Percentiles rank a stretch among this genome's conserved stretches.
These are phyloP conservation scores for Perca schrenkii DNA, from an alignment of 2,113 vertebrate genomes.

Conservation along the genomic window DNA sequence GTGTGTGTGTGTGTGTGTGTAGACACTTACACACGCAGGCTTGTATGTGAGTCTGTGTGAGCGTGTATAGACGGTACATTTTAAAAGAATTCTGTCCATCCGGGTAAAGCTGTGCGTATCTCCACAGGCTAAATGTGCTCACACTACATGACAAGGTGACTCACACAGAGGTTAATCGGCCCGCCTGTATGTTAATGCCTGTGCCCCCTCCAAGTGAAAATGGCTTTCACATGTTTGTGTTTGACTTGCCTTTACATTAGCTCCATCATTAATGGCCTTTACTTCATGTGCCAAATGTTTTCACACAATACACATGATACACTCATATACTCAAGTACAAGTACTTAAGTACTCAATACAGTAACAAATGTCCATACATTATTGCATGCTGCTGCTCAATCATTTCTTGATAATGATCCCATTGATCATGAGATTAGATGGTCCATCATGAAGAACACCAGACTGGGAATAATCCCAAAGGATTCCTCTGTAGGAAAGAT, in stretches of 20 bases:
- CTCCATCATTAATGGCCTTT: conserved; percentile 17
- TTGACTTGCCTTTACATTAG: conserved; percentile 32
- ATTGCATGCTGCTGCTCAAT: conserved; percentile 34
- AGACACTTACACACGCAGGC: not conserved
- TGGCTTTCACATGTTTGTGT: conserved; percentile 5
- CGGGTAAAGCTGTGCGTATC: not conserved
- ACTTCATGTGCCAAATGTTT: conserved; percentile 4
- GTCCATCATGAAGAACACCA: conserved; percentile 37
- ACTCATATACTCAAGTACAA: not conserved
- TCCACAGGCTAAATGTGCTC: not conserved
- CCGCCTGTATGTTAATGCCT: conserved; percentile 43
- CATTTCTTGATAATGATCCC: conserved; percentile 7
- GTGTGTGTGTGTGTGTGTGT: not conserved
- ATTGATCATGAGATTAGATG: conserved; percentile 35
- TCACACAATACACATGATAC: conserved; percentile 6
- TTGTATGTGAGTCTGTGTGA: conserved; percentile 13
- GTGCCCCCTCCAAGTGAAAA: conserved; percentile 13
- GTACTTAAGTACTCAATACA: too few relatives aligned
- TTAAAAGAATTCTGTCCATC: not conserved
- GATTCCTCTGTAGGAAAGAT: conserved; percentile 55
- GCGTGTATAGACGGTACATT: not conserved
- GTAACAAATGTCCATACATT: not conserved
- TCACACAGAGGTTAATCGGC: conserved; percentile 50
- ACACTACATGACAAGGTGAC: conserved; percentile 46
- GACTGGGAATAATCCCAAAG: conserved; percentile 40